Conservation (phyloP, 2,888 invertebrate species). For the Anthrax anthrax region DNA sequence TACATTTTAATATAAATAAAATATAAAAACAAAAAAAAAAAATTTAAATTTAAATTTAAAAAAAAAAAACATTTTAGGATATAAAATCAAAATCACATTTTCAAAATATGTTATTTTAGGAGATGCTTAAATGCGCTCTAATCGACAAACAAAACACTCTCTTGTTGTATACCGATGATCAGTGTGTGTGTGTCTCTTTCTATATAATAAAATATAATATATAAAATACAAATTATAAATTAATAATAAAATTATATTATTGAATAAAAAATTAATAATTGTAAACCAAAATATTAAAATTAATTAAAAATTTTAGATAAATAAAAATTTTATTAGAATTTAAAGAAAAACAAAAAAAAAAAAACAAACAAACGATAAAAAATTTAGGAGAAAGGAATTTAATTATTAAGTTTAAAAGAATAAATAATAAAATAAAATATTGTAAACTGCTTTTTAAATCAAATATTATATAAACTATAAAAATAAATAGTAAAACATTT, state of each 20-base stretch:
- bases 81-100: slow-evolving; percentile 6
- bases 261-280: not conserved
- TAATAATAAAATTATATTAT: not conserved
- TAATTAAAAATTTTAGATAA: not conserved
- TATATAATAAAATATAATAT: slow-evolving; percentile 1
- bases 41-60: slow-evolving; percentile 20
- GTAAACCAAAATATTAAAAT: not conserved
- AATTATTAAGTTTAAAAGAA: too few relatives aligned
- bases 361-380: too few relatives aligned
- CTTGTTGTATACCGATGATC: slow-evolving; percentile 17
- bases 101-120: slow-evolving; percentile 9
- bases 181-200: slow-evolving; percentile 18
- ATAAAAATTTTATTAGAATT: not conserved
- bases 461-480: too few relatives aligned
- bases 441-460: too few relatives aligned
- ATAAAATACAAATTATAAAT: slow-evolving; percentile 1
- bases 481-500: too few relatives aligned
- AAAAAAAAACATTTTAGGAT: slow-evolving; percentile 15
- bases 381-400: too few relatives aligned
- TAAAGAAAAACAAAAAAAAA: too few relatives aligned
- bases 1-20: slow-evolving; percentile 12
- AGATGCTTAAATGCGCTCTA: slow-evolving; percentile 6
- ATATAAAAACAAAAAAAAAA: slow-evolving; percentile 15
- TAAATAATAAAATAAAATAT: too few relatives aligned
- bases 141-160: slow-evolving; percentile 3